Evolutionary conservation across 1,140 invertebrate species (phyloP), one percentile per base, ranked within the genome.

Genomic region (Telenomus remus): DNA sequence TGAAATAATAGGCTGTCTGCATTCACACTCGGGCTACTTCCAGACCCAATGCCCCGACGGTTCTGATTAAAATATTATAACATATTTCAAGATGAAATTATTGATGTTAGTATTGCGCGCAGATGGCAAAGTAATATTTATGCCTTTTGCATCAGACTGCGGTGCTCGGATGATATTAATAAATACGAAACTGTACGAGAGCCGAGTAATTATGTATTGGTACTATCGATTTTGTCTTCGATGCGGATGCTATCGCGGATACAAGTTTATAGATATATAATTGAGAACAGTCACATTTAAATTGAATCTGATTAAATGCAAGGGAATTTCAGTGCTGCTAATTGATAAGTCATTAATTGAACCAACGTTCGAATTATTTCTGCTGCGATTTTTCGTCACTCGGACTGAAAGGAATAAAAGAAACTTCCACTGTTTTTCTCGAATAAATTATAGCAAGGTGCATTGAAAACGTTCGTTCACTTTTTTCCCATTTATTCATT

Each of bases 221-320:
- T 16, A 33, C 37, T 60, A 60, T 60, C 37, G 57, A 60, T 50
- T 35, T 44, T 33, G 53, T 44, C 27, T 48, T 15, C 14, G n/a
- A 48, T 34, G 9, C n/a, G 37, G 2, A 39, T 43, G 37, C 33
- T 39, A 49, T 60, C 47, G 57, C 46, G 47, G 35, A 16, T 19
- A 33, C 11, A 33, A 27, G 47, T 55, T 48, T 54, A 53, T 53
- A 37, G 16, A 54, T 16, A 54, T 34, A 48, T 55, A 48, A 48
- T 42, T 39, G 43, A 54, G 61, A 64, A 64, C 54, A 64, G 61
- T 64, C 43, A 55, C 48, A 64, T 64, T 55, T 64, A 42, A 47
- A 27, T 48, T 55, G 47, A 54, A 35, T 10, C 27, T 8, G n/a
- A 11, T 54, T 47, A 11, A 15, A n/a, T 10, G 33, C 42, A 13